phyloP scores from a whole-genome alignment of 2,113 vertebrate species.

The Zapornia atra region DNA sequence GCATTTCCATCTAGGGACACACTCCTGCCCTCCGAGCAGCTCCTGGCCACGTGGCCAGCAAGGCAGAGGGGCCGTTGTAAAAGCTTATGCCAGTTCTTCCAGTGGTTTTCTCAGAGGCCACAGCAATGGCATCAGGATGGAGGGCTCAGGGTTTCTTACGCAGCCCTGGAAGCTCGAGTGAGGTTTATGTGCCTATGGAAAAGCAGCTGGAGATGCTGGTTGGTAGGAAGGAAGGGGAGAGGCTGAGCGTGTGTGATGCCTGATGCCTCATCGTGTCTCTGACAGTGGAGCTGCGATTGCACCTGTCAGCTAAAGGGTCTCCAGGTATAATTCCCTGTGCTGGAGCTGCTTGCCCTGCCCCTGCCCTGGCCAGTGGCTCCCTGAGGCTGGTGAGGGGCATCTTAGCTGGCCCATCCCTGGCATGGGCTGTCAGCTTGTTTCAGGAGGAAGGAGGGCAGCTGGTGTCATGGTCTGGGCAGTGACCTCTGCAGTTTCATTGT shows the following conservation, averaged over 20 bases:
- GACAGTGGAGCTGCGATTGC: accelerated
- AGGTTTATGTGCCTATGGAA: accelerated
- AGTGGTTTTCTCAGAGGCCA: background rate
- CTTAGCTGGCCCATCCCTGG: background rate
- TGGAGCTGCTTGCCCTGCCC: background rate
- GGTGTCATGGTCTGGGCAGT: too few species aligned
- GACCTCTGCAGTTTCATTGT: background rate
- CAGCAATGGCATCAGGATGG: background rate
- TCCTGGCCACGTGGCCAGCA: background rate
- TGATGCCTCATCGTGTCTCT: accelerated
- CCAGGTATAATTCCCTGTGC: accelerated
- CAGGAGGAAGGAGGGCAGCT: accelerated
- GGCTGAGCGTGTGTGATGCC: accelerated
- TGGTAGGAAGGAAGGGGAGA: too few species aligned
- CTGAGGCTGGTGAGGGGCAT: background rate
- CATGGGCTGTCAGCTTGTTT: background rate
- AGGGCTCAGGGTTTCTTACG: background rate
- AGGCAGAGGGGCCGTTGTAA: background rate
- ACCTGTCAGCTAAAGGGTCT: accelerated
- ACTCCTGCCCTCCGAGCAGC: too few species aligned
- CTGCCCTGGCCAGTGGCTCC: accelerated
- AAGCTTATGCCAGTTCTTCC: background rate
- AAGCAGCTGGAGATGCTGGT: background rate
- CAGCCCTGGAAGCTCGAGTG: background rate
- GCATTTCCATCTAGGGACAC: background rate